Evolutionary conservation across 2,888 invertebrate species (phyloP), one percentile per base, ranked within the genome.

Genomic region (Euplexia lucipara): DNA sequence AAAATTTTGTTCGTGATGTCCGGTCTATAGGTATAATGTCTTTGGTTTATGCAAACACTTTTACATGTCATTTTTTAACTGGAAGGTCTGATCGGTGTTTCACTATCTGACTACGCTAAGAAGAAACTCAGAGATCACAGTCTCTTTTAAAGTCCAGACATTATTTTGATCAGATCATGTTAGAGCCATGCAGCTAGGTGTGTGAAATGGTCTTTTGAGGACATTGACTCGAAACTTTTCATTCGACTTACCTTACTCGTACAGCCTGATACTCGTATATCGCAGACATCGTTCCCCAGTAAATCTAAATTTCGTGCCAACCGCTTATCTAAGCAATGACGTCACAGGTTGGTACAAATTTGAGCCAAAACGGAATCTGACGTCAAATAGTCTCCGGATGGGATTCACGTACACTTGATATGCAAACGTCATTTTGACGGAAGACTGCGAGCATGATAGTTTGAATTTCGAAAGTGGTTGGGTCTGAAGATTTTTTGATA

Each of bases 301-400:
- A 45, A 39, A 58, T 57, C 52, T 22, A 49, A 60, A 74, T 60
- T 45, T 48, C 32, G 30, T 72, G 60, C 60, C 78, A 54, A 65
- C n/a, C 44, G 30, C 52, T 47, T 77, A 74, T 77, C 72, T 34
- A n/a, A 18, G 53, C 49, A 5, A 20, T 54, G 76, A 64, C 71
- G 54, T 70, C 48, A 49, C 35, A 5, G 7, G 14, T 14, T 3
- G 6, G 9, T 39, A 47, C 35, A 66, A 47, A 71, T 60, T 48
- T 60, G 56, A 63, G 78, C 79, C 81, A 75, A 65, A 77, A 59
- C 79, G 71, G 79, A 78, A 62, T 69, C 45, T 32, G 30, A 53
- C 64, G 63, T 52, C 71, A 68, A 78, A 78, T 62, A 51, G 53
- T 58, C 56, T 22, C 41, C 68, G 64, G 52, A 66, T 53, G 65